Percentiles rank a stretch among this genome's conserved stretches.
These are phyloP conservation scores for Caenorhabditis macrosperma DNA, from an alignment of 2,888 invertebrate species.

Conservation along the genomic window DNA sequence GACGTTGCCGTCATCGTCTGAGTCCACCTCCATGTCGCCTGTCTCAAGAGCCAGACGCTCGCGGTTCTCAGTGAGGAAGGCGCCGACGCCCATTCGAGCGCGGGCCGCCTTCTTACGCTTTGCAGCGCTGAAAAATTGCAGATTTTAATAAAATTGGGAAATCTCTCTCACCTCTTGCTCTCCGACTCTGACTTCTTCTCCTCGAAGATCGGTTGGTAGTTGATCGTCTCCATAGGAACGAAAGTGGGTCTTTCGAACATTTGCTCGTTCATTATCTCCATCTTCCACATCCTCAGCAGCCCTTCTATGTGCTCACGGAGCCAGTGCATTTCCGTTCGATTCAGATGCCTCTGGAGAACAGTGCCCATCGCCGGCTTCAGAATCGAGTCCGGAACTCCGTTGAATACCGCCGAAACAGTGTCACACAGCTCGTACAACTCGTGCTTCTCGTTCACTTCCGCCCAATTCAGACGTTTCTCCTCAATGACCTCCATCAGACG, in stretches of 20 bases:
- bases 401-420: constrained; percentile 55
- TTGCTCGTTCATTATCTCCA: constrained; percentile 59
- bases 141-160: background rate
- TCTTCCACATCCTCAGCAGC: constrained; percentile 63
- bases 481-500: constrained; percentile 50
- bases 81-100: constrained; percentile 48
- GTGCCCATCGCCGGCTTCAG: constrained; percentile 67
- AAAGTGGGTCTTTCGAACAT: constrained; percentile 56
- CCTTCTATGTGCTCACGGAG: constrained; percentile 62
- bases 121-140: constrained; percentile 16
- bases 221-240: constrained; percentile 63
- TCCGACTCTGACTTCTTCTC: constrained; percentile 2
- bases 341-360: constrained; percentile 58
- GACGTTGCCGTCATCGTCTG: constrained; percentile 64
- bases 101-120: constrained; percentile 36
- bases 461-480: constrained; percentile 63
- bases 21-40: constrained; percentile 62
- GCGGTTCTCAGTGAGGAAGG: constrained; percentile 37
- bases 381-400: constrained; percentile 68
- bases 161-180: constrained; percentile 32
- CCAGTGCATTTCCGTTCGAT: constrained; percentile 58
- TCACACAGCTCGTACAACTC: constrained; percentile 66
- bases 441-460: constrained; percentile 59
- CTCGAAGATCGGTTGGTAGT: constrained; percentile 52
- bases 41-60: constrained; percentile 39